Evolutionary conservation across 2,797 vertebrate species (phyloP), one percentile per base, ranked within the genome.

Genomic region (Anas capensis): DNA sequence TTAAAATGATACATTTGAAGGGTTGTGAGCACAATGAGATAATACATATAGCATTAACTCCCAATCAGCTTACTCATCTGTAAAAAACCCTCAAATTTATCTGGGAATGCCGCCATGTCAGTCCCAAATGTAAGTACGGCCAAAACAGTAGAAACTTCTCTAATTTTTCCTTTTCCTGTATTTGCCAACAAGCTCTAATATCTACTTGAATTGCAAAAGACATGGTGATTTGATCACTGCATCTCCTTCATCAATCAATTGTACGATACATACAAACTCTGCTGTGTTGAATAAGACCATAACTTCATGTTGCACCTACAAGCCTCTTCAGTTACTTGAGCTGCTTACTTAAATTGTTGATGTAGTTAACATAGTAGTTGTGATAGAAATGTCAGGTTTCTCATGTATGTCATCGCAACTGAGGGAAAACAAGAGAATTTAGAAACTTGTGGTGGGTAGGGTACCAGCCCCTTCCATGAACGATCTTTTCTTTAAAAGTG

Each of bases 31-130:
- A 88, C 88, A 77, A 48, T 46, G 72, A 96, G 87, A 92, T 93
- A 89, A 69, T 86, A n/a, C 95, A 83, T 68, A 73, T 3, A 60
- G 86, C 89, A 95, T 92, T 96, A 97, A 93, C 77, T 94, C 86
- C 76, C 84, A 66, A 89, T 92, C 93, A 96, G 91, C 78, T 92
- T 73, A 84, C 81, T 90, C 90, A 75, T 76, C 86, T 93, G 90
- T 82, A 92, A 95, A 93, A 62, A 94, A 83, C 7, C 38, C 65
- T 60, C 13, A 23, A 79, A 72, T 92, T 96, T 95, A 94, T 95
- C 89, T 92, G 95, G 95, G 90, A 97, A 92, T 82, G 72, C 42
- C 1, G 42, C 96, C 96, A 97, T 19, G 14, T 87, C 84, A 82
- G 69, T 66, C 82, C 64, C 79, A 62, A 84, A 91, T 88, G 40